Base-by-base conservation (phyloP, 1,140 invertebrate species). In the Radopholus similis region DNA sequence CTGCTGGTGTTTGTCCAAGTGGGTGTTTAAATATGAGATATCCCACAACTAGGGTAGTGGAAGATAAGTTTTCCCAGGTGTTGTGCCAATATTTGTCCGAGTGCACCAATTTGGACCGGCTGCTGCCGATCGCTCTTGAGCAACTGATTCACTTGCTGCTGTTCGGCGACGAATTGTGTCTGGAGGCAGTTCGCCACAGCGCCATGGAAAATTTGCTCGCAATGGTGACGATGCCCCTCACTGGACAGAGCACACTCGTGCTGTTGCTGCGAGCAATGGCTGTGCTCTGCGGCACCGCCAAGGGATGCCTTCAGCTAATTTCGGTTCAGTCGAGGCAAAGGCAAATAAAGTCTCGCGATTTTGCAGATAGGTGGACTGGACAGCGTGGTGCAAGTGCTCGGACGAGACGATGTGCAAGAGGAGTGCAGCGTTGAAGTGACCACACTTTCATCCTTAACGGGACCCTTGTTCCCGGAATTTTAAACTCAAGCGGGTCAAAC, bases 131-230 rank as follows among this genome's bases (percentile, higher is more conserved):
- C 0, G 67, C 67, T 9, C 21, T 69, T 13, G 67, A 69, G 60
- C 67, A 69, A 37, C 32, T 69, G 4, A 38, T 72, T 6, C 67
- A 69, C n/a, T 23, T 72, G 21, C 3, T 69, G 21, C 67, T 72
- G 9, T 69, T 69, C 47, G 69, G 69, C 11, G 67, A 69, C 44
- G 67, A 69, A 13, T n/a, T 69, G 18, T 73, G 69, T 18, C 34
- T 72, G 21, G 67, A 73, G 21, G 67, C 67, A 5, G 72, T 69
- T 35, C 23, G 62, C 21, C 18, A 51, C 47, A 51, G 53, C 26
- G 70, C 70, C 2, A 35, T 68, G 23, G 66, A 68, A 13, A 69
- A 71, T 28, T 34, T 68, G 51, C 30, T 68, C 28, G 66, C 28
- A 30, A 28, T 68, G 30, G 42, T 30, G 30, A 32, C 44, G 53